Evolutionary conservation across 2,888 invertebrate species (phyloP).

Genomic region (Cabera pusaria): DNA sequence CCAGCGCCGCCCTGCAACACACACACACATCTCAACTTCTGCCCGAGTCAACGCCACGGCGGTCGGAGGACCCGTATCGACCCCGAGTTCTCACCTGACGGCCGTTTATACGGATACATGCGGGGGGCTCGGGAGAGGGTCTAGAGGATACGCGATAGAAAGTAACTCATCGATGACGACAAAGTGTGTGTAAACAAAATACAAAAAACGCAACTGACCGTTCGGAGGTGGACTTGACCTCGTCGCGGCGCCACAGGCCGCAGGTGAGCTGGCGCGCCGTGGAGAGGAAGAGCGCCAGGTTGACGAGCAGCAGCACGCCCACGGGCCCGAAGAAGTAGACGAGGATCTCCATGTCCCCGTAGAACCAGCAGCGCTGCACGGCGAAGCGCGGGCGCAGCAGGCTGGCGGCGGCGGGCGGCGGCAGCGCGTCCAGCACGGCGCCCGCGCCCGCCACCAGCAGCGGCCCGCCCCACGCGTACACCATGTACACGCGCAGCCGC

Average conservation of each 20-base stretch:
- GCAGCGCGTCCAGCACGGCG: constrained; percentile 87
- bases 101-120: too few species aligned
- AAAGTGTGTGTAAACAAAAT: too few species aligned
- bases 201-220: constrained; percentile 43
- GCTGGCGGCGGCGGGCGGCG: constrained; percentile 73
- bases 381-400: constrained; percentile 91
- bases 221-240: constrained; percentile 90
- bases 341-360: constrained; percentile 91
- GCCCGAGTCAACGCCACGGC: too few species aligned
- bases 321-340: constrained; percentile 94
- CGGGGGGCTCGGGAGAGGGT: too few species aligned
- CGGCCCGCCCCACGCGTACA: constrained; percentile 94
- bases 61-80: too few species aligned
- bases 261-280: constrained; percentile 94
- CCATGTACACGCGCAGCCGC: constrained; percentile 90
- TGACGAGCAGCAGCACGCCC: constrained; percentile 89
- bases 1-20: constrained; percentile 86
- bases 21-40: not conserved
- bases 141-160: too few species aligned
- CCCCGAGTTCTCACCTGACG: too few species aligned
- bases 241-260: constrained; percentile 94
- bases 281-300: constrained; percentile 90
- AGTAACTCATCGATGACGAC: too few species aligned
- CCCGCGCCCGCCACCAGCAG: constrained; percentile 89
- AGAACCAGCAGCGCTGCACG: constrained; percentile 92